A percentile compares a stretch with the other conserved stretches of the same genome.
These are phyloP conservation scores for Scaeva pyrastri DNA, from an alignment of 2,888 invertebrate species.

Conservation along the genomic window DNA sequence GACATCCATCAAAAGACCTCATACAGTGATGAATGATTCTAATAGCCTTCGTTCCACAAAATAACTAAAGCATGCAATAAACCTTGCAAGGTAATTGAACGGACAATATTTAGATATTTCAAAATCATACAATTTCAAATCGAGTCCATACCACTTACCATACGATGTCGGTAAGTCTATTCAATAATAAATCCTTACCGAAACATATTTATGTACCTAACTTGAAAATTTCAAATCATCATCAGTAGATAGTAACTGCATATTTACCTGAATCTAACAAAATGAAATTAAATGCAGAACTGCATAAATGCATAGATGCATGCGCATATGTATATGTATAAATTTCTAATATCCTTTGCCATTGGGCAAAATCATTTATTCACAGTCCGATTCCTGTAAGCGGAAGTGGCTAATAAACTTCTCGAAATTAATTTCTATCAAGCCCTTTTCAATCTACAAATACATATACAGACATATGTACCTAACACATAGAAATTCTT, in stretches of 20 bases:
- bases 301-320: not conserved
- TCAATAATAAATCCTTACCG: too few species aligned
- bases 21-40: too few species aligned
- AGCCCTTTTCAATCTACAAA: conserved; percentile 13
- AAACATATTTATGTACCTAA: not conserved
- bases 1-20: too few species aligned
- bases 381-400: conserved; percentile 40
- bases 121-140: too few species aligned
- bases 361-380: conserved; percentile 24
- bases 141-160: too few species aligned
- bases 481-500: not conserved
- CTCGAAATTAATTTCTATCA: conserved; percentile 57
- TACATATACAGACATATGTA: not conserved
- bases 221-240: not conserved
- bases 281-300: conserved; percentile 29
- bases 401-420: conserved; percentile 64
- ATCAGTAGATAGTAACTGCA: not conserved
- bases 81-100: too few species aligned
- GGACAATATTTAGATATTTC: too few species aligned
- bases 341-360: conserved; percentile 6
- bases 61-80: too few species aligned
- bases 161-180: too few species aligned
- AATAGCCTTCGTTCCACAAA: not conserved
- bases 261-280: not conserved
- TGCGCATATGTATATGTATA: too few species aligned